Conservation (phyloP, 2,888 invertebrate genomes). For the Branchipolynoe longqiensis region DNA sequence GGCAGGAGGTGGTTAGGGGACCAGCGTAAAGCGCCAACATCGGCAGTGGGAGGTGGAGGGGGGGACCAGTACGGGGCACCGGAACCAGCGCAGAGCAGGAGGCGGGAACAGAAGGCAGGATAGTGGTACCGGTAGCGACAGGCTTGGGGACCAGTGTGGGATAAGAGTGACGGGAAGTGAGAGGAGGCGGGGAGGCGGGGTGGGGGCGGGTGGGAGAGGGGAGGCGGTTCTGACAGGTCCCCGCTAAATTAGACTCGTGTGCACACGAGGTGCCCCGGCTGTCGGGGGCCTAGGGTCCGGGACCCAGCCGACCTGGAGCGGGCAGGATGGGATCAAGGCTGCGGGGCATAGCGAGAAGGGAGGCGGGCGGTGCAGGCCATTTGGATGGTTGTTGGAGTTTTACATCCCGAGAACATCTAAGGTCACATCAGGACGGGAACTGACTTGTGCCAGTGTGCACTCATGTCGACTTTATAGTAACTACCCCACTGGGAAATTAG, state of each 20-base stretch:
- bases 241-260: conserved; percentile 38
- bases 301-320: not conserved
- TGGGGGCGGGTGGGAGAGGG: not conserved
- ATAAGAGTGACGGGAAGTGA: not conserved
- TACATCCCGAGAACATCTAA: too few species aligned
- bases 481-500: too few species aligned
- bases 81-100: not conserved
- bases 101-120: not conserved
- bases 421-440: too few species aligned
- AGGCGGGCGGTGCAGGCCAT: not conserved
- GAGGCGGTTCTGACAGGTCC: not conserved
- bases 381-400: too few species aligned
- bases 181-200: not conserved
- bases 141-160: not conserved
- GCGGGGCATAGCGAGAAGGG: not conserved
- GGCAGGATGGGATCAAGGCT: not conserved
- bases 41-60: not conserved
- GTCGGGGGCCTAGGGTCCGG: not conserved
- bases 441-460: too few species aligned
- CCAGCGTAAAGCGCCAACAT: not conserved
- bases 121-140: not conserved
- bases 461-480: too few species aligned
- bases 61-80: not conserved
- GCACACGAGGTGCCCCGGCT: too few species aligned
- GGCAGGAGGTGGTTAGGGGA: not conserved